phyloP scores from a whole-genome alignment of 2,888 invertebrate genomes.

The Plusia festucae region DNA sequence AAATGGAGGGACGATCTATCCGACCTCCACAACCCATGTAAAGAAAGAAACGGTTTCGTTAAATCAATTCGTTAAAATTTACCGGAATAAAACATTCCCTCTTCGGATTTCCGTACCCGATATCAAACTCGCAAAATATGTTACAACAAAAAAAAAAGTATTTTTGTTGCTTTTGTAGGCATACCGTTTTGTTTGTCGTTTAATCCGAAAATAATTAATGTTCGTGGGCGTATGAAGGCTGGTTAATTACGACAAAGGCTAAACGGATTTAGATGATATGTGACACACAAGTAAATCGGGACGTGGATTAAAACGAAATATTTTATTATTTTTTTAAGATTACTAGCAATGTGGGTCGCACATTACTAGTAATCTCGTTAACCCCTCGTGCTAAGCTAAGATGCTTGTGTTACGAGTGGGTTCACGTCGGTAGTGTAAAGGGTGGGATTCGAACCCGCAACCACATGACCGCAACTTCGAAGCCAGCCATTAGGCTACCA shows the following conservation, averaged over 20 bases:
- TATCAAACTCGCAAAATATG: not conserved
- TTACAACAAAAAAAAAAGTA: not conserved
- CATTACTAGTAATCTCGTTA: too few species aligned
- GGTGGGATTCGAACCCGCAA: too few species aligned
- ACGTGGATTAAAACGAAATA: not conserved
- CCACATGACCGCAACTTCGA: too few species aligned
- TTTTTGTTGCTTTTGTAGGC: not conserved
- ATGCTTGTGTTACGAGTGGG: too few species aligned
- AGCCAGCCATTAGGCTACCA: too few species aligned
- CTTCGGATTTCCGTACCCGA: not conserved
- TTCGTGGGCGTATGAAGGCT: not conserved
- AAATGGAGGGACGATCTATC: too few species aligned
- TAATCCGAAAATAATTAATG: constrained; percentile 4
- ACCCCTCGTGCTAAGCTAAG: too few species aligned
- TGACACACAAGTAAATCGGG: not conserved
- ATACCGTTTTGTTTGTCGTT: not conserved
- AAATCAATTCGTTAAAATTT: not conserved
- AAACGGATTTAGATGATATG: not conserved
- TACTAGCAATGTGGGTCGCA: too few species aligned
- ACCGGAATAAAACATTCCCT: not conserved
- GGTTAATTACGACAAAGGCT: not conserved
- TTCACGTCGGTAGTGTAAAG: too few species aligned
- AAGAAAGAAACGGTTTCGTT: not conserved
- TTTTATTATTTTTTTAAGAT: too few species aligned
- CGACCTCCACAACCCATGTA: not conserved